These are phyloP conservation scores for Sturnira hondurensis DNA, from an alignment of 2,113 vertebrate species.

Conservation along the genomic window DNA sequence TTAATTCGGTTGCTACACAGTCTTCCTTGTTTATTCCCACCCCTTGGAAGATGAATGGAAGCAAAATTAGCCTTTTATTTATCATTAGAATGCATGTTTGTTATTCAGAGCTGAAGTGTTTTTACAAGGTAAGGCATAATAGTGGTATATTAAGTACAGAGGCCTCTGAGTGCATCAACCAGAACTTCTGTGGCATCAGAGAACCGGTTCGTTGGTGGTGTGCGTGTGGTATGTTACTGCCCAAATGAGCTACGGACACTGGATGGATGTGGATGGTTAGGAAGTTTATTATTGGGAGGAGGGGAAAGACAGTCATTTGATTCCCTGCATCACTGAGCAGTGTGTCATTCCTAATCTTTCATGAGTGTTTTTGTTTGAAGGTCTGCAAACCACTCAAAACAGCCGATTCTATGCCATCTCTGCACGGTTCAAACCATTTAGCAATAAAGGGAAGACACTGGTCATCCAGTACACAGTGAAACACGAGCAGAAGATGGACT, in stretches of 20 bases:
- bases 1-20: neutral
- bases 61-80: neutral
- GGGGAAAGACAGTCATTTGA: neutral
- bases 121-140: neutral
- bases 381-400: constrained; percentile 90
- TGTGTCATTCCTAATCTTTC: neutral
- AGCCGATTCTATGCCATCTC: constrained; percentile 89
- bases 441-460: constrained; percentile 86
- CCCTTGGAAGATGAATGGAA: neutral
- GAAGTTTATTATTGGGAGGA: neutral
- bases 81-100: neutral
- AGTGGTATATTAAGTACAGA: neutral
- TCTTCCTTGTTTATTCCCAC: neutral
- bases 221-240: neutral
- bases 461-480: constrained; percentile 91
- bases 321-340: neutral
- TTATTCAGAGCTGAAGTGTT: neutral
- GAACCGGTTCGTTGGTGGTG: neutral
- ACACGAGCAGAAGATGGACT: constrained; percentile 92
- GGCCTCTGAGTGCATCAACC: neutral
- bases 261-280: neutral
- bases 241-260: rapidly evolving
- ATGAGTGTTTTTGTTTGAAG: constrained; percentile 66
- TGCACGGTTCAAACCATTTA: constrained; percentile 86
- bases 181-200: neutral